Conservation (phyloP, 2,113 vertebrate genomes). For the Eclectus roratus region DNA sequence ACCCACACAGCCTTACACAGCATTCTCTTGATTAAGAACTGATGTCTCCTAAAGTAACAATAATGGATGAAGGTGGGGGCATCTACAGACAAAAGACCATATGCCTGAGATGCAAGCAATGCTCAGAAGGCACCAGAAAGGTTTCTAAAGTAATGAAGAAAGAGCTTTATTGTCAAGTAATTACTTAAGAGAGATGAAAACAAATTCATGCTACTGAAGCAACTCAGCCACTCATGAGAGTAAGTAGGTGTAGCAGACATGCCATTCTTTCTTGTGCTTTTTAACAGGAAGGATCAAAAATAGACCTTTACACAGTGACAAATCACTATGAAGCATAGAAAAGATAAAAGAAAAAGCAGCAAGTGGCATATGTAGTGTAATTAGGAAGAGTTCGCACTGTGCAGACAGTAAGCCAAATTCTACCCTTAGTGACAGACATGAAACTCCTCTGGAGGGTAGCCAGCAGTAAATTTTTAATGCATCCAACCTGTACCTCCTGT, state of each 20-base stretch:
- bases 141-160: slow-evolving; percentile 43
- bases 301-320: background rate
- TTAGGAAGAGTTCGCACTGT: background rate
- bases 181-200: slow-evolving; percentile 51
- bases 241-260: slow-evolving; percentile 7
- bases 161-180: slow-evolving; percentile 41
- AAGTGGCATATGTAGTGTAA: background rate
- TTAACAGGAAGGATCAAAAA: background rate
- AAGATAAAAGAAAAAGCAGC: background rate
- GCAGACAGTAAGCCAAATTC: background rate
- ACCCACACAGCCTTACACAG: background rate
- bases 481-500: background rate
- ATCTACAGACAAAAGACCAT: slow-evolving; percentile 20
- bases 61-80: slow-evolving; percentile 31
- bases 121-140: slow-evolving; percentile 8
- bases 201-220: background rate
- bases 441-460: background rate
- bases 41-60: slow-evolving; percentile 28
- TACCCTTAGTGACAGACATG: background rate
- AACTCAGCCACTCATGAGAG: slow-evolving; percentile 5
- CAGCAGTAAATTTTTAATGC: background rate
- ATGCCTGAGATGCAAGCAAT: slow-evolving; percentile 4
- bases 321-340: background rate
- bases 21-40: slow-evolving; percentile 21
- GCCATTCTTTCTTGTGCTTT: background rate